Base-by-base conservation (phyloP, 2,888 invertebrate species). In the Seira musarum region DNA sequence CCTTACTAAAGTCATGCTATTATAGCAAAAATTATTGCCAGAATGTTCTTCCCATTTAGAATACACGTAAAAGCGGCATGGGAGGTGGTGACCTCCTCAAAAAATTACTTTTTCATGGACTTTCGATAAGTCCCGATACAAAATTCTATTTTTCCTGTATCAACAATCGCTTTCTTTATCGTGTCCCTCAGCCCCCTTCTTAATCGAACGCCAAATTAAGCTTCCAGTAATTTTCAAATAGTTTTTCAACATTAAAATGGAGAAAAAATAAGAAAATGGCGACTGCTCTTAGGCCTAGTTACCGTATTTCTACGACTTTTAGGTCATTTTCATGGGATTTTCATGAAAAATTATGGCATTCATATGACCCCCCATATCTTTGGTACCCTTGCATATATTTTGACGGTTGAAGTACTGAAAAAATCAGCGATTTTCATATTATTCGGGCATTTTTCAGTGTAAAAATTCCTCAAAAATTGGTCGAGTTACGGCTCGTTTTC, bases 71-170 rank as follows among this genome's bases (percentile, higher is more conserved):
- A n/a, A n/a, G n/a, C n/a, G n/a, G n/a, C n/a, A n/a, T n/a, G n/a
- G n/a, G n/a, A n/a, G n/a, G n/a, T n/a, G 10, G 24, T 53, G 60
- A 25, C 17, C 17, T 61, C n/a, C n/a, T 71, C 71, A 25, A 40
- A 67, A 71, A 24, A 24, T 21, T 35, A 64, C 64, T 71, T 66
- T 66, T 40, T 13, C 8, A 5, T 5, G 19, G 24, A n/a, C n/a
- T n/a, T n/a, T n/a, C n/a, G n/a, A n/a, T n/a, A n/a, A n/a, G n/a
- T n/a, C n/a, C n/a, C n/a, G n/a, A n/a, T n/a, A n/a, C n/a, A n/a
- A n/a, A n/a, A n/a, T n/a, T n/a, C n/a, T 13, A 79, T 79, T 79
- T 79, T 79, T 79, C 78, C 67, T 17, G n/a, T 49, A 61, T 79
- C 63, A 57, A 15, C 61, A 60, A 67, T 67, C 72, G 78, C 78